Evolutionary conservation across 2,888 invertebrate species (phyloP).

Genomic region (Vesta saturnalis): DNA sequence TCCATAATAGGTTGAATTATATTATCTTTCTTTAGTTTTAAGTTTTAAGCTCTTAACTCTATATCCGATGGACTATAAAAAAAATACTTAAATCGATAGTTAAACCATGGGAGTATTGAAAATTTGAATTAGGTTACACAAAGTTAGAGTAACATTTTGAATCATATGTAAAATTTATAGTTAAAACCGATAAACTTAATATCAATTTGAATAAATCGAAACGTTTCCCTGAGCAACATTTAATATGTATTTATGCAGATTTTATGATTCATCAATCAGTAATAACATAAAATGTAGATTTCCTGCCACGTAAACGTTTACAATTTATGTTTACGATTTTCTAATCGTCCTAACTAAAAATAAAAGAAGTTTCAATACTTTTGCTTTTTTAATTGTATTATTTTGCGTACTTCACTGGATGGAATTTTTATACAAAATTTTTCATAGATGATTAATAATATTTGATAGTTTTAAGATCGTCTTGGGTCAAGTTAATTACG

Average conservation of each 20-base stretch:
- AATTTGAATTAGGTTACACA: too few species aligned
- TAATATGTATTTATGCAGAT: background rate
- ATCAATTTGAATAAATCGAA: constrained; percentile 1
- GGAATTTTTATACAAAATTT: background rate
- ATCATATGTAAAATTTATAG: too few species aligned
- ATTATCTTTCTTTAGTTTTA: too few species aligned
- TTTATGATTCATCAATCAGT: background rate
- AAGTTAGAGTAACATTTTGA: too few species aligned
- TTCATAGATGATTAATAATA: constrained; percentile 9
- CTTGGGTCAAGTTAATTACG: constrained; percentile 27
- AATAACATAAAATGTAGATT: background rate
- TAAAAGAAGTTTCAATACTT: background rate
- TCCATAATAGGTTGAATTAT: too few species aligned
- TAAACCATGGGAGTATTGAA: too few species aligned
- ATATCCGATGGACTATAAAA: too few species aligned
- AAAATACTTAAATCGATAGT: too few species aligned
- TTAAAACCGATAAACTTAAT: background rate
- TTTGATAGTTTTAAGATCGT: constrained; percentile 16
- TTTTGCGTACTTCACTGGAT: background rate
- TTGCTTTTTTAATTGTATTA: background rate
- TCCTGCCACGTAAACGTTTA: background rate
- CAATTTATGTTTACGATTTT: background rate
- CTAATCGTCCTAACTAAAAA: background rate
- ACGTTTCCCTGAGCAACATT: background rate
- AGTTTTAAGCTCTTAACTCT: too few species aligned